Percentiles rank a stretch among this genome's conserved stretches.
Evolutionary conservation across 1,140 invertebrate genomes (phyloP).

Genomic region (Neoseiulus cucumeris): DNA sequence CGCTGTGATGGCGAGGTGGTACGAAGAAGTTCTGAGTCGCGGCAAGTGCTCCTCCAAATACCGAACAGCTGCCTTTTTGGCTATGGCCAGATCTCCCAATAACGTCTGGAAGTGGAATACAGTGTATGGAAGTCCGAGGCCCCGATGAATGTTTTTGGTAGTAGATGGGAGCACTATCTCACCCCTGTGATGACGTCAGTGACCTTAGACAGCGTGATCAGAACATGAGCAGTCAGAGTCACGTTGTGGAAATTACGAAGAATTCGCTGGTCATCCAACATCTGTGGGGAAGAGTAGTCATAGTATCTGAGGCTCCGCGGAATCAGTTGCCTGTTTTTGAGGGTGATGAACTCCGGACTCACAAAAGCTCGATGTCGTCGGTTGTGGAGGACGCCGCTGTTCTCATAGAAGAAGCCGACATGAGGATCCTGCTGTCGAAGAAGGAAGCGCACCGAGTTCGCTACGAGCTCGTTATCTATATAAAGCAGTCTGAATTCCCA

Average conservation of each 20-base stretch:
- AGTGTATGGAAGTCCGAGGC: slow-evolving; percentile 16
- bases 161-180: neutral
- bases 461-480: slow-evolving; percentile 29
- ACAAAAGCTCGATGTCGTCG: slow-evolving; percentile 1
- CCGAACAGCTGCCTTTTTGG: slow-evolving; percentile 23
- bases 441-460: slow-evolving; percentile 27
- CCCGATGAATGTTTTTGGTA: neutral
- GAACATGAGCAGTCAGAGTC: slow-evolving; percentile 33
- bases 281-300: slow-evolving; percentile 19
- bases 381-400: slow-evolving; percentile 9
- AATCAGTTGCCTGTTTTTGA: no score
- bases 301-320: no score
- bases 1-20: slow-evolving; percentile 32
- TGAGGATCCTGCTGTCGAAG: slow-evolving; percentile 27
- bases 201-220: slow-evolving; percentile 29
- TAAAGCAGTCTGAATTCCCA: slow-evolving; percentile 33
- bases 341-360: neutral
- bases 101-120: neutral
- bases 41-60: slow-evolving; percentile 29
- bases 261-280: slow-evolving; percentile 21
- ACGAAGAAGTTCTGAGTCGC: slow-evolving; percentile 27
- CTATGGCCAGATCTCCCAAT: slow-evolving; percentile 21
- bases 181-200: slow-evolving; percentile 21
- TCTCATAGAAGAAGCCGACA: slow-evolving; percentile 31
- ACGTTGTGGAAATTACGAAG: slow-evolving; percentile 23